Conservation (phyloP, 2,113 vertebrate genomes). For the Lanius collurio region DNA sequence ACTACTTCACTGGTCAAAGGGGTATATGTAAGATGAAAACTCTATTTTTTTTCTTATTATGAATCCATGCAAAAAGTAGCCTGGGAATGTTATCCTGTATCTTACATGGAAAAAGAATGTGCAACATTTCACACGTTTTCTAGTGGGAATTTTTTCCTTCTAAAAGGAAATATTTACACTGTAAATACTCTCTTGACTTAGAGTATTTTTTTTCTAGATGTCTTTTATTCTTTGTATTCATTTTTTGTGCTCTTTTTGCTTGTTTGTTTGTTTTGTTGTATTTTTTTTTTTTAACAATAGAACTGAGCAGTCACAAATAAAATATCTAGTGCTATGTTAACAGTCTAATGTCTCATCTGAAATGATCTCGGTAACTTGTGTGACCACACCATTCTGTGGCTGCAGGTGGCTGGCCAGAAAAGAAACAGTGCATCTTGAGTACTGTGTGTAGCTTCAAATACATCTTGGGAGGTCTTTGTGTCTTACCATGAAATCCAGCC, state of each 20-base stretch:
- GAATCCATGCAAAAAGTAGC: not conserved
- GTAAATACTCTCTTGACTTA: not conserved
- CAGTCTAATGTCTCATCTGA: not conserved
- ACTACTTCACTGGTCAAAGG: not conserved
- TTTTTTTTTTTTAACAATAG: not conserved
- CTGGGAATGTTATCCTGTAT: not conserved
- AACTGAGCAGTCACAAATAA: not conserved
- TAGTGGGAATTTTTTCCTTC: not conserved
- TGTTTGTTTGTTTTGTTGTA: not conserved
- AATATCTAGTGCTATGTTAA: not conserved
- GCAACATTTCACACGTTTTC: not conserved
- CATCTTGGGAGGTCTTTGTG: not conserved
- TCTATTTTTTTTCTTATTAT: not conserved
- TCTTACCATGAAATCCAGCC: not conserved
- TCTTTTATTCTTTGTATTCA: not conserved
- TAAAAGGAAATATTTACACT: not conserved
- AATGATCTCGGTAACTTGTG: not conserved
- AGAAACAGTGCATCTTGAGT: not conserved
- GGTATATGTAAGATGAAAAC: not conserved
- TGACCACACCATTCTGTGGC: not conserved
- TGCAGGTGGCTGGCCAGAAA: slow-evolving; percentile 9
- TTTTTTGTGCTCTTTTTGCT: not conserved
- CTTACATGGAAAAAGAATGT: not conserved
- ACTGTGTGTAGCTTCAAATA: not conserved
- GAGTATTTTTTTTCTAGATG: not conserved